Percentiles rank a stretch among this genome's conserved stretches.
Evolutionary conservation across 2,797 vertebrate genomes (phyloP).

Genomic region (Sebastes reedi): DNA sequence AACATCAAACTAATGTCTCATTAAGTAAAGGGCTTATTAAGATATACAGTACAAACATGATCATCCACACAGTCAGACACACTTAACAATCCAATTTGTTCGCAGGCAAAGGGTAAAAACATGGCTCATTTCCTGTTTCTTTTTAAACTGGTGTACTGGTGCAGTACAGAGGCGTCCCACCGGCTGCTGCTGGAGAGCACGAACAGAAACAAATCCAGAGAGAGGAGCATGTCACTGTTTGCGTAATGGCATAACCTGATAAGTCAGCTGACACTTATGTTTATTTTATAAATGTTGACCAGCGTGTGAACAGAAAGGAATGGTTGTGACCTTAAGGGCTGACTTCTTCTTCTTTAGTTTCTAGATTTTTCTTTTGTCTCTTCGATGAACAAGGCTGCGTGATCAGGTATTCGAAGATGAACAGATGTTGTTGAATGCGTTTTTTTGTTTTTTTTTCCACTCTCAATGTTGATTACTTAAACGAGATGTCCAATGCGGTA

Average conservation of each 20-base stretch:
- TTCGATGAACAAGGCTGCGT: slow-evolving; percentile 57
- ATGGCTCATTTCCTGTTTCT: slow-evolving; percentile 31
- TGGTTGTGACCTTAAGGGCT: slow-evolving; percentile 75
- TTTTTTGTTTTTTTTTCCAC: slow-evolving; percentile 13
- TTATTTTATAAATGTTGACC: slow-evolving; percentile 51
- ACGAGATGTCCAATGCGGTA: slow-evolving; percentile 69
- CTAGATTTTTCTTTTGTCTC: slow-evolving; percentile 42
- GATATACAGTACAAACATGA: slow-evolving; percentile 58
- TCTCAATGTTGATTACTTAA: slow-evolving; percentile 45
- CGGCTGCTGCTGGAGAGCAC: slow-evolving; percentile 42
- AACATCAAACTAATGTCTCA: slow-evolving; percentile 60
- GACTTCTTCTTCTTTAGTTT: slow-evolving; percentile 67
- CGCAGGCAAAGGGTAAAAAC: slow-evolving; percentile 12
- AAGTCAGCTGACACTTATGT: slow-evolving; percentile 47
- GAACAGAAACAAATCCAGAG: slow-evolving; percentile 49
- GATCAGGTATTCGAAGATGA: slow-evolving; percentile 66
- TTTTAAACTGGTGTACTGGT: slow-evolving; percentile 1
- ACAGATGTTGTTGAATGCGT: slow-evolving; percentile 38
- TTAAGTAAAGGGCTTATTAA: slow-evolving; percentile 79
- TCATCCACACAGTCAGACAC: slow-evolving; percentile 47
- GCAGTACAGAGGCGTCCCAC: slow-evolving; percentile 28
- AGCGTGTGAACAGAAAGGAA: slow-evolving; percentile 65
- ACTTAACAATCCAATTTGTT: slow-evolving; percentile 21
- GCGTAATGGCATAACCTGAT: slow-evolving; percentile 30
- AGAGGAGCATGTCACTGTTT: slow-evolving; percentile 45